Base-by-base conservation (phyloP, 2,797 vertebrate genomes). In the Xiphophorus birchmanni region DNA sequence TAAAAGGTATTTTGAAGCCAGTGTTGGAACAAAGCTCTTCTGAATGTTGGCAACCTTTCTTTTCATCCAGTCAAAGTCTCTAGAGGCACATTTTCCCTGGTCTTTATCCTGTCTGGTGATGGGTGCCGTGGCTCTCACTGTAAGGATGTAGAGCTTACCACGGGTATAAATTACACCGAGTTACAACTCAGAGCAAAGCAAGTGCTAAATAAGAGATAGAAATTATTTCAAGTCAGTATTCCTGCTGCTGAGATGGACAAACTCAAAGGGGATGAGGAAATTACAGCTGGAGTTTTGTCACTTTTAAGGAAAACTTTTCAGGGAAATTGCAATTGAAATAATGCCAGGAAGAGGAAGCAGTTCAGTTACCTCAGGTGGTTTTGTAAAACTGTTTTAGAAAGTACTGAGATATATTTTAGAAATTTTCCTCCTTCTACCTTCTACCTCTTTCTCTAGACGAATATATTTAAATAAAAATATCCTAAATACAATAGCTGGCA, bases 101-200 rank as follows among this genome's bases (percentile, higher is more conserved):
- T 91, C 92, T 95, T 94, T 95, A 93, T 94, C 87, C 92, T 89
- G 93, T 91, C 87, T 88, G 86, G 89, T 85, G 88, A 92, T 94
- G 93, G 94, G 92, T 94, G 93, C 94, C 79, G 92, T 80, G 88
- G 92, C 92, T 93, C 92, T 88, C 91, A 93, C 93, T 91, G 92
- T 89, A 88, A 86, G 87, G 82, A 90, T 63, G 79, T 82, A 75
- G 87, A 88, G 89, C 93, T 96, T 95, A 94, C 95, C 95, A 96
- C 95, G 94, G 94, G 95, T 95, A 94, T 96, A 95, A 91, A 89
- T 95, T 95, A 95, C 95, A 95, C 82, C 35, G 74, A 79, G 82
- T 78, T 88, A 87, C 86, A 91, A 88, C 91, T 83, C 81, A 88
- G 85, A 80, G 88, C 86, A 86, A 86, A 77, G 84, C 88, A 82